These are phyloP conservation scores for Xanthostigma xanthostigma DNA, from an alignment of 2,888 invertebrate genomes.

Conservation along the genomic window DNA sequence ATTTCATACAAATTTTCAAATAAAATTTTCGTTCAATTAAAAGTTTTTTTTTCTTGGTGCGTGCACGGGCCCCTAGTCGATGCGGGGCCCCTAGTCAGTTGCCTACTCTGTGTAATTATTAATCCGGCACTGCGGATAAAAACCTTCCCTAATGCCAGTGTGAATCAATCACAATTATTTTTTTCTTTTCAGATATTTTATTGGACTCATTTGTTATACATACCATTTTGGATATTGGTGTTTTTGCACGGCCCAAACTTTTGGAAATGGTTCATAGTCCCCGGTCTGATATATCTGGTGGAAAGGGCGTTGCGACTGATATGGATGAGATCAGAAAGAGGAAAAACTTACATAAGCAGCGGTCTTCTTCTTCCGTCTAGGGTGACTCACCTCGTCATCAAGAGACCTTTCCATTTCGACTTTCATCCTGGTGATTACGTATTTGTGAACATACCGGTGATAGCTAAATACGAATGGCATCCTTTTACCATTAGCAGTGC, in stretches of 20 bases:
- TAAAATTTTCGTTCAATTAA: no score
- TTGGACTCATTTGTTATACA: constrained; percentile 81
- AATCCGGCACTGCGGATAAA: no score
- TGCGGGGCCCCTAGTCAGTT: no score
- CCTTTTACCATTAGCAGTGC: constrained; percentile 94
- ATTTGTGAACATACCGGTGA: constrained; percentile 81
- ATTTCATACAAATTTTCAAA: no score
- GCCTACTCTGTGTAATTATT: no score
- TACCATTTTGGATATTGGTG: constrained; percentile 73
- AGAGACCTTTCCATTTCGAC: constrained; percentile 69
- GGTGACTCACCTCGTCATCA: constrained; percentile 82
- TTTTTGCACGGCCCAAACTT: constrained; percentile 84
- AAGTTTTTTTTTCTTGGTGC: no score
- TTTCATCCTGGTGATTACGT: constrained; percentile 90
- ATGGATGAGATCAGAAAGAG: constrained; percentile 55
- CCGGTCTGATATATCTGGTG: constrained; percentile 60
- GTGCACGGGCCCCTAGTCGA: no score
- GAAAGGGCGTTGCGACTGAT: constrained; percentile 54
- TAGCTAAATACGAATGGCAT: constrained; percentile 92
- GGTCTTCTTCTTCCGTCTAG: constrained; percentile 76
- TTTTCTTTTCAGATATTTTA: constrained; percentile 59
- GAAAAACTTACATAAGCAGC: constrained; percentile 79
- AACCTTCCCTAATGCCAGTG: no score
- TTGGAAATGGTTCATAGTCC: constrained; percentile 87
- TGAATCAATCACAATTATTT: background rate